Base-by-base conservation (phyloP, 1,140 invertebrate genomes). In the Drosophila neocordata region DNA sequence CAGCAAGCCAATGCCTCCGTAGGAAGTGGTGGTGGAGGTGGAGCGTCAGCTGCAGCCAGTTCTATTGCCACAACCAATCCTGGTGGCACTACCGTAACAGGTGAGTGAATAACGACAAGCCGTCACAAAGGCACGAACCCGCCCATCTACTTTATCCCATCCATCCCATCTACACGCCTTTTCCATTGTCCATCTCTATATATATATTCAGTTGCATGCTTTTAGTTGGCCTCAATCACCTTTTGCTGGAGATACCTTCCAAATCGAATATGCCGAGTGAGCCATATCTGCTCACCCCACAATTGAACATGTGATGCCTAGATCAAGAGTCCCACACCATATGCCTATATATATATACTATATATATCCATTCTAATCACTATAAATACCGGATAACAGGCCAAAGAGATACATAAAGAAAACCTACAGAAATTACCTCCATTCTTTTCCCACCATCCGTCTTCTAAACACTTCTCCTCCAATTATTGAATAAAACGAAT, bases 31-130 rank as follows among this genome's bases (percentile, higher is more conserved):
- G 71, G 75, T n/a, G 70, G 64, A 48, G 70, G 66, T 52, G 74
- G 60, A 61, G 70, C 78, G 52, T 48, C 70, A 55, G 71, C 65
- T 67, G 83, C 82, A 72, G 64, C 73, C 24, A 78, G 81, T 34
- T 64, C 77, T 9, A 71, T 74, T 57, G 64, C 70, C 67, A 75
- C 79, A 66, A 83, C 68, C 63, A 88, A 83, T 61, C 65, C 83
- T 72, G 67, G 83, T 68, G 79, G 83, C 76, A 52, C 66, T 62
- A 88, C 88, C 18, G 80, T 88, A 69, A 89, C 83, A 88, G 83
- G 83, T 88, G 83, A 88, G 83, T 88, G 74, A 77, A 51, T 31
- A 1, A 6, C 7, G 27, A 6, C 27, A 31, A 31, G 74, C 69
- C 62, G 15, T n/a, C n/a, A n/a, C n/a, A 4, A 31, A 52, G 61